Evolutionary conservation across 2,888 invertebrate species (phyloP).

Genomic region (Drosophila cracens): DNA sequence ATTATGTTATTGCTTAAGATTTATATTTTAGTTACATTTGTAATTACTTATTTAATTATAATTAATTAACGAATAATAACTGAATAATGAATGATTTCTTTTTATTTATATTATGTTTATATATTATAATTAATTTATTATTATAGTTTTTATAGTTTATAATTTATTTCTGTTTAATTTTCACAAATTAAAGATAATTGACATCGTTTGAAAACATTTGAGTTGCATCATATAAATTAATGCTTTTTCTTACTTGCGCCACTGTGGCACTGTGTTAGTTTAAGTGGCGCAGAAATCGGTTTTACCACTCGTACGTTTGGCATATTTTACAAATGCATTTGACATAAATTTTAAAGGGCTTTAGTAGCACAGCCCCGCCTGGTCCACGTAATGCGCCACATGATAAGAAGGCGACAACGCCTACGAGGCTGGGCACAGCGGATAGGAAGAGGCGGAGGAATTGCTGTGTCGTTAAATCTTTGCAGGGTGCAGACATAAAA

Average conservation of each 20-base stretch:
- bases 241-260: slow-evolving; percentile 8
- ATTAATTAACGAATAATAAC: not conserved
- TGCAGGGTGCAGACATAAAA: slow-evolving; percentile 67
- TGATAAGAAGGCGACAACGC: slow-evolving; percentile 59
- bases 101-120: not conserved
- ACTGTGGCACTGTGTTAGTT: slow-evolving; percentile 61
- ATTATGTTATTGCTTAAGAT: not conserved
- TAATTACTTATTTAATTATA: not conserved
- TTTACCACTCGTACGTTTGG: slow-evolving; percentile 76
- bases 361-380: slow-evolving; percentile 49
- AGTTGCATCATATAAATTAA: not conserved
- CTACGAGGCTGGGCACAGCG: slow-evolving; percentile 9
- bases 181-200: not conserved
- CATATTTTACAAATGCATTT: slow-evolving; percentile 81
- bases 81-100: rapidly evolving
- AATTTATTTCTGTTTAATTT: not conserved
- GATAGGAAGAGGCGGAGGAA: not conserved
- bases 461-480: slow-evolving; percentile 54
- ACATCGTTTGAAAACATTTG: not conserved
- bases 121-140: not conserved
- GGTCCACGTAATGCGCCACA: slow-evolving; percentile 49
- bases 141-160: not conserved
- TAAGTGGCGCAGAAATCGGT: slow-evolving; percentile 75
- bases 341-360: slow-evolving; percentile 79
- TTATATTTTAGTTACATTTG: not conserved